Conservation (phyloP, 2,113 vertebrate genomes). For the Sorex araneus region DNA sequence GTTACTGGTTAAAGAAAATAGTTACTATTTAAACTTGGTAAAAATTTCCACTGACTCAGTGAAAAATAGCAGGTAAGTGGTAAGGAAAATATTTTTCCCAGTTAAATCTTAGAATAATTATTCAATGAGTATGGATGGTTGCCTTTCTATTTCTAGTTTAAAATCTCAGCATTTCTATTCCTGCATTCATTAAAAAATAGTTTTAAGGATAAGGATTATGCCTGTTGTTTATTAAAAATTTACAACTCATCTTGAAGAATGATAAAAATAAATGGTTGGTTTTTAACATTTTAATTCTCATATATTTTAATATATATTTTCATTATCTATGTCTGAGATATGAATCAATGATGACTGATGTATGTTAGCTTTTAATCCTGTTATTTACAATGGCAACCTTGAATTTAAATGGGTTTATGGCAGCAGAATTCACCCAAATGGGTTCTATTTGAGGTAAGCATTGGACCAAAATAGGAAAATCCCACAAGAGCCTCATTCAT, state of each 20-base stretch:
- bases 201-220: conserved; percentile 43
- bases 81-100: conserved; percentile 40
- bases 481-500: conserved; percentile 81
- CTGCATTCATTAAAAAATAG: conserved; percentile 65
- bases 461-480: conserved; percentile 78
- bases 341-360: conserved; percentile 78
- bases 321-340: conserved; percentile 71
- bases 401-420: conserved; percentile 70
- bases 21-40: conserved; percentile 7
- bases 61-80: conserved; percentile 16
- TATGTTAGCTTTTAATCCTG: conserved; percentile 77
- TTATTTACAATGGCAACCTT: conserved; percentile 67
- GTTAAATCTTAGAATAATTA: conserved; percentile 53
- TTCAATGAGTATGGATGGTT: conserved; percentile 9
- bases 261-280: conserved; percentile 72
- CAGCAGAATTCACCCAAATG: conserved; percentile 74
- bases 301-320: conserved; percentile 72
- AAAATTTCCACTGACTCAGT: conserved; percentile 29
- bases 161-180: conserved; percentile 72
- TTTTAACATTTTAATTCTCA: conserved; percentile 76
- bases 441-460: conserved; percentile 75
- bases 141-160: conserved; percentile 63
- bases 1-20: neutral
- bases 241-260: conserved; percentile 58
- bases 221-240: conserved; percentile 77